Evolutionary conservation across 2,797 vertebrate genomes (phyloP).

Genomic region (Lepilemur septentrionalis): DNA sequence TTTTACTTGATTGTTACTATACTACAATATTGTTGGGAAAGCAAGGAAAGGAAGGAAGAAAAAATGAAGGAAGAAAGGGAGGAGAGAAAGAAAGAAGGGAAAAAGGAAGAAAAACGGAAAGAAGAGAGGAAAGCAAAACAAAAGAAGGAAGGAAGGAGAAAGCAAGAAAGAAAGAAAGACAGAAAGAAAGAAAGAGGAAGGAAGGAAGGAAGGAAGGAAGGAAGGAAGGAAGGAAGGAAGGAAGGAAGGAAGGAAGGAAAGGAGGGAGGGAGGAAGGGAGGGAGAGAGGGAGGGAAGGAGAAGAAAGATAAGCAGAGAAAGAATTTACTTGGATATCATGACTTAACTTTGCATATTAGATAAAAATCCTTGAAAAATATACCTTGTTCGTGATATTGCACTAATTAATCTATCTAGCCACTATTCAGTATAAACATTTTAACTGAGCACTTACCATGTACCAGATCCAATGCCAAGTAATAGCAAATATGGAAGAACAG

Average conservation of each 20-base stretch:
- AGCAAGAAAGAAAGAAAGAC: neutral
- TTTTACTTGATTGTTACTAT: neutral
- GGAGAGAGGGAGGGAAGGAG: fast-evolving
- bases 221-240: fast-evolving
- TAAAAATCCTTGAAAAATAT: neutral
- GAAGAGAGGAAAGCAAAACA: no score
- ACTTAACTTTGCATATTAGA: neutral
- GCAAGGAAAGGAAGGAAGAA: neutral
- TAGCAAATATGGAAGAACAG: neutral
- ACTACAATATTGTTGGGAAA: neutral
- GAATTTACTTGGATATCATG: neutral
- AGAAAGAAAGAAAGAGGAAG: fast-evolving
- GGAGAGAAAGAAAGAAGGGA: fast-evolving
- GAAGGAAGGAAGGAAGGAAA: neutral
- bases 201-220: neutral
- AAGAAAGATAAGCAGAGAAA: neutral
- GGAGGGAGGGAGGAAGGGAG: neutral
- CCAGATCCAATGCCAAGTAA: neutral
- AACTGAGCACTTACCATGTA: neutral
- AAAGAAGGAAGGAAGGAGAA: neutral
- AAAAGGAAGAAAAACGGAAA: fast-evolving
- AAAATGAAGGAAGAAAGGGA: neutral
- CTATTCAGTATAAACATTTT: neutral
- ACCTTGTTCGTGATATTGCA: neutral
- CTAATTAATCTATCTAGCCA: neutral